These are phyloP conservation scores for Andrena bucephala DNA, from an alignment of 2,888 invertebrate species.

Conservation along the genomic window DNA sequence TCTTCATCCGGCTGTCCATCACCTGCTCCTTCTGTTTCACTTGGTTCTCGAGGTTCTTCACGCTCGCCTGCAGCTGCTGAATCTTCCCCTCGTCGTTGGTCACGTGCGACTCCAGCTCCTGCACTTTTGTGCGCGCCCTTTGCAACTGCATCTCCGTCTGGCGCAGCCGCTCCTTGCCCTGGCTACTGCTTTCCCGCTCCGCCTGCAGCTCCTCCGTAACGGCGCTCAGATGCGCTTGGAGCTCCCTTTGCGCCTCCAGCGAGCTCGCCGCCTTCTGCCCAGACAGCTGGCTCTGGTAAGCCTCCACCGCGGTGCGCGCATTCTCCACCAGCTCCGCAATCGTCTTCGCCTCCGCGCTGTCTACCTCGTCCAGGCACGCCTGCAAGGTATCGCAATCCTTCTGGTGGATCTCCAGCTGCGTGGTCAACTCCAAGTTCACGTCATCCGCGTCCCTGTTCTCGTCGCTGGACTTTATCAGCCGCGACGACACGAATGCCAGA, in stretches of 20 bases:
- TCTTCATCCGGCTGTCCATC: conserved; percentile 70
- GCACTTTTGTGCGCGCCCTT: conserved; percentile 68
- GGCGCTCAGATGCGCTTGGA: conserved; percentile 58
- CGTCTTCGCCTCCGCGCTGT: conserved; percentile 35
- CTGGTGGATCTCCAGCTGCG: conserved; percentile 50
- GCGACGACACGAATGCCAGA: conserved; percentile 51
- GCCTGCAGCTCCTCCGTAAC: conserved; percentile 62
- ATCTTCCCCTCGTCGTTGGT: conserved; percentile 69
- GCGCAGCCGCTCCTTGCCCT: conserved; percentile 67
- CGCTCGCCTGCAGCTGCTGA: conserved; percentile 65
- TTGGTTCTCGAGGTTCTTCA: conserved; percentile 72
- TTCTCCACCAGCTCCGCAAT: conserved; percentile 59
- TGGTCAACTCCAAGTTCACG: conserved; percentile 31
- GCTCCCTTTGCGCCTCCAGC: conserved; percentile 50
- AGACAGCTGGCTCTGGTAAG: conserved; percentile 52
- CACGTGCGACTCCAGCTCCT: conserved; percentile 71
- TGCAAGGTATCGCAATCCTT: conserved; percentile 54
- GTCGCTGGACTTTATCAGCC: conserved; percentile 49
- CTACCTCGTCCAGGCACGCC: conserved; percentile 57
- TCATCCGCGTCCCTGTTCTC: conserved; percentile 16
- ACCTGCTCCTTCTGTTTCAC: conserved; percentile 75
- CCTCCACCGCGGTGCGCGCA: conserved; percentile 25
- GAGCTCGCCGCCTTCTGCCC: conserved; percentile 49
- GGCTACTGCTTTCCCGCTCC: conserved; percentile 67
- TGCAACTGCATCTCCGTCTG: conserved; percentile 69